Base-by-base conservation (phyloP, 2,797 vertebrate species). In the Tadarida brasiliensis region DNA sequence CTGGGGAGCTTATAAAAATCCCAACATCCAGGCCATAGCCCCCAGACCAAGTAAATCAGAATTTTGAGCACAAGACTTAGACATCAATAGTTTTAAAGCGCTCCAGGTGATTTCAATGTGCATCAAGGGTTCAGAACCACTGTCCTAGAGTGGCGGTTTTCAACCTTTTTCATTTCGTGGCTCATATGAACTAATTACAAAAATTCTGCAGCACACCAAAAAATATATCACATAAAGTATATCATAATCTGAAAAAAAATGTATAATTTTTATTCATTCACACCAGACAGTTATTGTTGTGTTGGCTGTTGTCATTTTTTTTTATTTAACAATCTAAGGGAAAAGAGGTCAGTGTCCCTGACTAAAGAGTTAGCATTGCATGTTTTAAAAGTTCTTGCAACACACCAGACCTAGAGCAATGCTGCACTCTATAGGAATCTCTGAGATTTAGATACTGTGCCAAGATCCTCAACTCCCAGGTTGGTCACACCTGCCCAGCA, bases 21-120 rank as follows among this genome's bases (percentile, higher is more conserved):
- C 44, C 4, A 51, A 86, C 61, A 59, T 84, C 59, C 5, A 39
- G 28, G 12, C 15, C 70, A 93, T 7, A 14, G 16, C 22, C 49
- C 26, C 54, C 70, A 91, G 51, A 93, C 33, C 57, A 93, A 91
- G 28, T 44, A 44, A 65, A 39, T 76, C 47, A 87, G 77, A 93
- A 89, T 65, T 88, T 54, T 86, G 78, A 81, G 17, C 39, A 20
- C 67, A 17, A 80, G 54, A 87, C 8, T 28, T 4, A 57, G 16
- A 22, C 4, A 28, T 88, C 11, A 39, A 14, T 9, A 39, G 8
- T 28, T 76, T 78, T 71, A 54, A 92, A 30, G 7, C 80, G 82
- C 5, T 16, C 24, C 6, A 2, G n/a, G 44, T 90, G 63, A 71
- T 12, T 88, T 87, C 82, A 74, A 8, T 39, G 26, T 78, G 16